Base-by-base conservation (phyloP, 1,140 invertebrate genomes). In the Pteromalus puparum region DNA sequence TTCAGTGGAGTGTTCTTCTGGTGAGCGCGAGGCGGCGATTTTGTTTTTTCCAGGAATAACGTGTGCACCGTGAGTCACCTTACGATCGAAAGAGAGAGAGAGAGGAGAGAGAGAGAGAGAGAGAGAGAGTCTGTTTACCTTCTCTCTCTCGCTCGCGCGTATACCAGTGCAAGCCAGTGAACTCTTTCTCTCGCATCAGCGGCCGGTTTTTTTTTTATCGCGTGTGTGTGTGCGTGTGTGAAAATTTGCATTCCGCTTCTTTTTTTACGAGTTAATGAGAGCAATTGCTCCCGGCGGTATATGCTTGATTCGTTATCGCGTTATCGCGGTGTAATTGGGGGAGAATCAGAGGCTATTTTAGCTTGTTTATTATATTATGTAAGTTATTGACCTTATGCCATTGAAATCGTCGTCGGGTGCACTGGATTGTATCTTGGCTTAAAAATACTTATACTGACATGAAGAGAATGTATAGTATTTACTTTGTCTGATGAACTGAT, bases 1-100 rank as follows among this genome's bases (percentile, higher is more conserved):
- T 15, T 76, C 61, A 82, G 73, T 26, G 28, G 46, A 18, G 24
- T 82, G n/a, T 42, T 76, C 61, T 82, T 82, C 24, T 82, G 81
- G 81, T 82, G 42, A 82, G 81, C 4, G 10, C 0, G 30, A 34
- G 9, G 9, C 34, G 67, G 67, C 10, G 15, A 30, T 30, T 30
- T 70, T 61, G 6, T 61, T 18, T 61, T 61, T 48, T 61, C 21
- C 18, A n/a, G 53, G 53, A 42, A 42, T 10, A 61, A 61, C 18
- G 53, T 21, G 53, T 34, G 30, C 6, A 34, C 1, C 38, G 46
- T 61, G 53, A 61, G 53, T 61, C 53, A 61, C 53, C 53, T 61
- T 61, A 4, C 53, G 18, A 61, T 28, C 26, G 4, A 34, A 0
- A 34, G 30, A 34, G 30, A 34, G 30, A 34, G 30, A 34, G 30